Conservation (phyloP, 2,797 vertebrate genomes). For the Tiaroga cobitis region DNA sequence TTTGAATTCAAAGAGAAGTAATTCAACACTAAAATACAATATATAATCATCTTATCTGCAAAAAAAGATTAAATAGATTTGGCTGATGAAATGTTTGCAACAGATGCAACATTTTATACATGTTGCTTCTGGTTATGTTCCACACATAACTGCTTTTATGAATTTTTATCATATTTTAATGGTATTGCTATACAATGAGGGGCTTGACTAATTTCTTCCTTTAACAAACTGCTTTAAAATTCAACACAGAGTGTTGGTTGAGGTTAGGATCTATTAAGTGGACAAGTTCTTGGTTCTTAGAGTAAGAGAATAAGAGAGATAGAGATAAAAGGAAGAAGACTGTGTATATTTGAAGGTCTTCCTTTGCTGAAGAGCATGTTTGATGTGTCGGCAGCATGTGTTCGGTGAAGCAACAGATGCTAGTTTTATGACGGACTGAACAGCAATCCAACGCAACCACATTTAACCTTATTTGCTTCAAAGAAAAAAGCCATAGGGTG, state of each 20-base stretch:
- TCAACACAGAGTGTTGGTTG: not conserved
- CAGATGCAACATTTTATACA: slow-evolving; percentile 19
- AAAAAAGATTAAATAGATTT: slow-evolving; percentile 20
- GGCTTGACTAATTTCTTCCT: not conserved
- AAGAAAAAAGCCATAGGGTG: slow-evolving; percentile 8
- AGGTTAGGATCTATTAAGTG: not conserved
- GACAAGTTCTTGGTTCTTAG: not conserved
- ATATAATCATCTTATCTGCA: slow-evolving; percentile 41
- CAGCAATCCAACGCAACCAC: not conserved
- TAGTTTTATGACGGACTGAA: not conserved
- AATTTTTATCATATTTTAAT: not conserved
- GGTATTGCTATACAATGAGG: not conserved
- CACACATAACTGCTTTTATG: not conserved
- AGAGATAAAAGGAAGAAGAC: not conserved
- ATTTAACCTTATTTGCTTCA: slow-evolving; percentile 19
- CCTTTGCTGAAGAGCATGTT: slow-evolving; percentile 8
- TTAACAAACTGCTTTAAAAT: not conserved
- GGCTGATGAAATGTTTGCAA: slow-evolving; percentile 34
- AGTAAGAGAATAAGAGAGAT: not conserved
- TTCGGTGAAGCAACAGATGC: slow-evolving; percentile 16
- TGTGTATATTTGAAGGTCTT: slow-evolving; percentile 25
- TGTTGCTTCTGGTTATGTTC: slow-evolving; percentile 9
- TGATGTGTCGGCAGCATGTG: slow-evolving; percentile 16
- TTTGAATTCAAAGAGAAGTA: slow-evolving; percentile 19
- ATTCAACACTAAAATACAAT: slow-evolving; percentile 25